Evolutionary conservation across 30 jellyfish, hydroid and myxozoan genomes (phyloP), one percentile per base, ranked within the genome.

Genomic region (Turritopsis dohrnii): DNA sequence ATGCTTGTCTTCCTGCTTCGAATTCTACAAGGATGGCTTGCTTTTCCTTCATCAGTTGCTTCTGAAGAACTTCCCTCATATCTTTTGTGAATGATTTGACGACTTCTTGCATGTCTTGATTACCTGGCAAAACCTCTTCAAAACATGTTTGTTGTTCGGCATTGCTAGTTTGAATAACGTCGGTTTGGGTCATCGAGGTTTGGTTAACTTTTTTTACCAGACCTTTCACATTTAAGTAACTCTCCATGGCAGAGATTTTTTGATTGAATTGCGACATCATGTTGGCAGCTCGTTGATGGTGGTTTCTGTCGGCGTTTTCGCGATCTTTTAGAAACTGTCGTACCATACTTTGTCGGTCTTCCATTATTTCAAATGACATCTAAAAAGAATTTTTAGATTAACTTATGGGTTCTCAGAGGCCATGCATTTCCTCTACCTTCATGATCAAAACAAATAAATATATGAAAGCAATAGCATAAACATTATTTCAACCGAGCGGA

Each of bases 291-390:
- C 86, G 72, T 17, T 66, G 60, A 7, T 30, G 53, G 31, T 82
- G 71, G 1, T 71, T 65, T 27, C 13, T 24, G 41, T 82, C 89
- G 18, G 60, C 86, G 23, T 26, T 66, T 25, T 82, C 89, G n/a
- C 89, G 85, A 29, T 82, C 89, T 22, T 41, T 66, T n/a, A 82
- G 66, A 82, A 41, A 82, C 23, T 54, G 41, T 1, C 89, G 89
- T 28, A 82, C 89, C 89, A 82, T 82, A 69, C 31, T 82, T 30
- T 82, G 85, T 28, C 89, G 89, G 28, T 82, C 89, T 53, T 82
- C 89, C 85, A 82, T 82, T 26, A 82, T 82, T 71, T 82, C 89
- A 21, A 82, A 82, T 7, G 89, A 82, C 22, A 65, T 30, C 89
- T 82, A 53, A 71, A n/a, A n/a, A n/a, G n/a, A n/a, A n/a, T n/a